A percentile compares a stretch with the other conserved stretches of the same genome.
These are phyloP conservation scores for Chiloscyllium plagiosum DNA, from an alignment of 2,113 vertebrate genomes.

Conservation along the genomic window DNA sequence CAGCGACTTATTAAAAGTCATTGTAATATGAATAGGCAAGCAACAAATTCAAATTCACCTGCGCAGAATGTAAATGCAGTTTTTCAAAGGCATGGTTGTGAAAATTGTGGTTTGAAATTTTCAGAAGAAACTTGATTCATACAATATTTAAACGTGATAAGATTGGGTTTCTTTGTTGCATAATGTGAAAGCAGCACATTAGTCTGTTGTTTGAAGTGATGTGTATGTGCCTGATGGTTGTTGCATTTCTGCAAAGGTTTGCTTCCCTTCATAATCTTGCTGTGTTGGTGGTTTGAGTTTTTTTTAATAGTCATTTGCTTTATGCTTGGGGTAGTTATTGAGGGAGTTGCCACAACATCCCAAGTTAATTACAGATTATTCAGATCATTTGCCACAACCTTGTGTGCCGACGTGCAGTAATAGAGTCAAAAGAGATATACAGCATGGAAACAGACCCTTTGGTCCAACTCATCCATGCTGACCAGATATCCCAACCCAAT, in stretches of 20 bases:
- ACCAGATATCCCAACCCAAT: too few species aligned
- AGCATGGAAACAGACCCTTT: too few species aligned
- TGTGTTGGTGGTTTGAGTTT: not conserved
- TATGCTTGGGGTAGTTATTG: not conserved
- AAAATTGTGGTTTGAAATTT: not conserved
- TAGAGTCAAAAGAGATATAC: not conserved
- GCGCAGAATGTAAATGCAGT: not conserved
- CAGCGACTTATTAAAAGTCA: not conserved
- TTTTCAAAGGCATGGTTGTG: not conserved
- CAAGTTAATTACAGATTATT: not conserved
- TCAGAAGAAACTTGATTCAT: not conserved
- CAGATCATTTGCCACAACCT: not conserved
- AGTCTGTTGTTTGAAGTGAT: not conserved
- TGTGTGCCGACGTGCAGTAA: not conserved
- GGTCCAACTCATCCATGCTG: too few species aligned
- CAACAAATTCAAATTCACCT: not conserved
- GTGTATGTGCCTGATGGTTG: not conserved
- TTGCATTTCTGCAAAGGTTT: not conserved
- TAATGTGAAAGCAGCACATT: not conserved
- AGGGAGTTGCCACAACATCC: not conserved
- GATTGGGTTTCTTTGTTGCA: not conserved
- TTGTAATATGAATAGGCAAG: not conserved
- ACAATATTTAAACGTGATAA: not conserved
- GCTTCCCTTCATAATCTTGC: not conserved
- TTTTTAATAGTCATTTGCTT: not conserved